phyloP scores from a whole-genome alignment of 2,113 vertebrate species.

The Pseudopodoces humilis region DNA sequence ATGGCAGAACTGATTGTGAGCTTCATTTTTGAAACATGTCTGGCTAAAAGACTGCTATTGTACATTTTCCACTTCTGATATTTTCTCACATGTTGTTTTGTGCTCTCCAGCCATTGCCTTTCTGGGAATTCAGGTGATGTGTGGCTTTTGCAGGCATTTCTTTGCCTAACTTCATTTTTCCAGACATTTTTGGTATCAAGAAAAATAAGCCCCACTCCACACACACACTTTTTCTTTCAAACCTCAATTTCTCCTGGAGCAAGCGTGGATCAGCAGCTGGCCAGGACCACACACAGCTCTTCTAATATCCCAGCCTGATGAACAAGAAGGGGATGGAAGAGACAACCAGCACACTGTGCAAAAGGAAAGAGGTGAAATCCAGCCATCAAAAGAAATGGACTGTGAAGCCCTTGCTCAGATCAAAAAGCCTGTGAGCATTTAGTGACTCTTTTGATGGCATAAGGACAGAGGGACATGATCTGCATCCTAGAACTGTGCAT shows the following conservation, averaged over 20 bases:
- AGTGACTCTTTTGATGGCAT: neutral
- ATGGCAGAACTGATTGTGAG: neutral
- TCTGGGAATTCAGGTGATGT: conserved; percentile 31
- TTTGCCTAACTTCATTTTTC: conserved; percentile 1
- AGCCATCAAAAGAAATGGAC: neutral
- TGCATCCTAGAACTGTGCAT: neutral
- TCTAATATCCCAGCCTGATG: neutral
- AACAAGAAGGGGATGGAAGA: neutral
- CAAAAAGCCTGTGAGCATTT: neutral
- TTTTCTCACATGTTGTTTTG: neutral
- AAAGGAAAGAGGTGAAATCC: neutral
- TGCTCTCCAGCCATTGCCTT: neutral
- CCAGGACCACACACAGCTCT: conserved; percentile 57
- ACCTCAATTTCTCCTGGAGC: conserved; percentile 45
- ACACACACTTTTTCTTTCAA: conserved; percentile 22
- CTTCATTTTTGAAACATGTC: neutral
- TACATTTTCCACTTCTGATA: neutral
- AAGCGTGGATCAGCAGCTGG: neutral
- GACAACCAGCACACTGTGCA: neutral
- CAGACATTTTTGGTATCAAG: conserved; percentile 41
- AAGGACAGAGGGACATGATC: neutral
- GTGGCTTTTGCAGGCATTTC: conserved; percentile 28
- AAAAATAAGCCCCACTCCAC: conserved; percentile 23
- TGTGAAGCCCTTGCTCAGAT: neutral
- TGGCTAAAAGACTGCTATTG: neutral